Evolutionary conservation across 2,797 vertebrate species (phyloP), one percentile per base, ranked within the genome.

Genomic region (Aulostomus chinensis): DNA sequence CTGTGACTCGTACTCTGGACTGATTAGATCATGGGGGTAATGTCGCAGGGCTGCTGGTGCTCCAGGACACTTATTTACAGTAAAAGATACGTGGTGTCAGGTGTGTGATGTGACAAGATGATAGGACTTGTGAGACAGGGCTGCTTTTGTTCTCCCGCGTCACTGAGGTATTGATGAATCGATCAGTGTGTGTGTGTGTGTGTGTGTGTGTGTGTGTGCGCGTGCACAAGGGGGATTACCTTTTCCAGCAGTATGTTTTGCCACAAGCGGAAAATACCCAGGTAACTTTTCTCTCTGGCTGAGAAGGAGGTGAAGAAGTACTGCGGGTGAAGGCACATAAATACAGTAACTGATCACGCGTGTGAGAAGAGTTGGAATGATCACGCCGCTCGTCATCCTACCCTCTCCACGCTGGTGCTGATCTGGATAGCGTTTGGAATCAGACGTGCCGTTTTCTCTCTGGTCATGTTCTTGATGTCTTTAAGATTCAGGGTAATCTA

Each of bases 361-460:
- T 33, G 4, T 14, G 12, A 32, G 31, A 16, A 7, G 5, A 11
- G 7, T 4, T 2, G n/a, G 24, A 25, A 25, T 25, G 24, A 21
- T 6, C 20, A 6, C 6, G 20, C 3, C 20, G 20, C 3, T 21
- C 20, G 14, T 4, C 14, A 26, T 17, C 2, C 3, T 39, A 98
- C 95, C 94, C 96, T 98, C 34, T 98, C 95, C 17, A 88, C 74
- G 33, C 78, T 79, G 0, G 93, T 93, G 80, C 78, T 81, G 68
- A 99, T 89, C 90, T 96, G 95, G 78, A 98, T 96, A 65, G 96
- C 95, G 25, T 98, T 97, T 72, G 95, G 96, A 69, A 99, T 97
- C 51, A 95, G 88, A 11, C 92, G 91, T 47, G 94, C 96, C 0
- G 93, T 98, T 83, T 99, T 98, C 79, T 97, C 96, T 78, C 93